A percentile compares a stretch with the other conserved stretches of the same genome.
phyloP scores from a whole-genome alignment of 2,888 invertebrate genomes.

The Apamea sordens region DNA sequence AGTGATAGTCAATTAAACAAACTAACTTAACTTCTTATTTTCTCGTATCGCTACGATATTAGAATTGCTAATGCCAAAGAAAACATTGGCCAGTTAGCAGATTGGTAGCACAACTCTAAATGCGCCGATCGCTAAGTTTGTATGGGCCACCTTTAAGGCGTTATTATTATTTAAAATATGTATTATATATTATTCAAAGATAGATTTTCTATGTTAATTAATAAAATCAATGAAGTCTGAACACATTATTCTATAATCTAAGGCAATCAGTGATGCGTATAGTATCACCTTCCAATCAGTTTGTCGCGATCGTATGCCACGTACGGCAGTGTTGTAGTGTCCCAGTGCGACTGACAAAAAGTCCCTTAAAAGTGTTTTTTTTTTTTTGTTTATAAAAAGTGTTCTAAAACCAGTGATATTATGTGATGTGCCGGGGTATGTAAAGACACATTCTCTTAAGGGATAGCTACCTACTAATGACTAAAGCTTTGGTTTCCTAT shows the following conservation, averaged over 20 bases:
- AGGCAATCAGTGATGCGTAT: conserved; percentile 51
- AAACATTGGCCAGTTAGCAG: not conserved
- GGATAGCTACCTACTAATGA: not conserved
- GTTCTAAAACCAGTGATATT: not conserved
- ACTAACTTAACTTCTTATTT: not conserved
- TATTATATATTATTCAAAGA: too few species aligned
- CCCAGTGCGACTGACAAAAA: not conserved
- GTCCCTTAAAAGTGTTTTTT: not conserved
- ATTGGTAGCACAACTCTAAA: not conserved
- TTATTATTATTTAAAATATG: not conserved
- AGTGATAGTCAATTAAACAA: not conserved
- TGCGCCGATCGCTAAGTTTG: too few species aligned
- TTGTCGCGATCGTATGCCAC: not conserved
- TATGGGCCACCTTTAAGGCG: not conserved
- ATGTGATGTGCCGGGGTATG: conserved; percentile 50
- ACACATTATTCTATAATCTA: conserved; percentile 25
- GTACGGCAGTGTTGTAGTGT: not conserved
- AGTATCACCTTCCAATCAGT: conserved; percentile 56
- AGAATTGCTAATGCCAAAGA: not conserved
- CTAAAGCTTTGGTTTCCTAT: not conserved
- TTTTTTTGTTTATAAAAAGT: not conserved
- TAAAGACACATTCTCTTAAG: not conserved
- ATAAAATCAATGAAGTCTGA: not conserved
- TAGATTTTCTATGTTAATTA: not conserved
- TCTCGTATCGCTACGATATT: too few species aligned